Percentiles rank a stretch among this genome's conserved stretches.
These are phyloP conservation scores for Scaptomyza graminum DNA, from an alignment of 1,140 invertebrate species.

Conservation along the genomic window DNA sequence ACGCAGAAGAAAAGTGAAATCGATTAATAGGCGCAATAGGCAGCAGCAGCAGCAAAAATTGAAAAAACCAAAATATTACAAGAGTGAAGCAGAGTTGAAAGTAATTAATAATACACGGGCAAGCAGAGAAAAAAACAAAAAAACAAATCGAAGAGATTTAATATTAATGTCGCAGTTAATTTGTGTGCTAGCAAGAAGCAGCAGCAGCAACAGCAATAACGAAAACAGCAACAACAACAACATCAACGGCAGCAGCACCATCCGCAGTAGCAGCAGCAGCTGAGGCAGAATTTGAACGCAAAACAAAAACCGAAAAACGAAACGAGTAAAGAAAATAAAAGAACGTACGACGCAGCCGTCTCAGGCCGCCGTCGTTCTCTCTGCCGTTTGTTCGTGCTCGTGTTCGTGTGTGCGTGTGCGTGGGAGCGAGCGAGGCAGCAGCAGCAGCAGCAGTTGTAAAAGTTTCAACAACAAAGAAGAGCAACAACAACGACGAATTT, in stretches of 20 bases:
- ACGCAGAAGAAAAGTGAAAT: slow-evolving; percentile 53
- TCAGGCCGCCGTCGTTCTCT: slow-evolving; percentile 32
- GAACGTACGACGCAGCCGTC: slow-evolving; percentile 69
- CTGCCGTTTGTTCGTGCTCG: slow-evolving; percentile 27
- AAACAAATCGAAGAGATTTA: slow-evolving; percentile 52
- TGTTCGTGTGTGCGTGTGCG: slow-evolving; percentile 48
- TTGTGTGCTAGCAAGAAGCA: slow-evolving; percentile 65
- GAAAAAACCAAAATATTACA: slow-evolving; percentile 22
- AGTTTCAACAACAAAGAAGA: slow-evolving; percentile 44
- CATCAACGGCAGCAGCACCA: slow-evolving; percentile 10
- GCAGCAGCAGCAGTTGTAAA: slow-evolving; percentile 24
- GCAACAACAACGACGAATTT: slow-evolving; percentile 35
- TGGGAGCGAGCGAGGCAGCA: slow-evolving; percentile 64
- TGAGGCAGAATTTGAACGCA: slow-evolving; percentile 53
- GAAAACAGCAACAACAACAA: slow-evolving; percentile 24
- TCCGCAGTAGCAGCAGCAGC: slow-evolving; percentile 41
- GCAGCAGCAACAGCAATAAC: slow-evolving; percentile 45
- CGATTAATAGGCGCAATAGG: slow-evolving; percentile 51
- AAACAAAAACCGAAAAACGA: slow-evolving; percentile 60
- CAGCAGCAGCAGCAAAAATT: slow-evolving; percentile 38
- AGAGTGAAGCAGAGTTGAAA: slow-evolving; percentile 23
- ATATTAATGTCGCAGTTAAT: slow-evolving; percentile 78
- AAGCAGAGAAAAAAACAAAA: slow-evolving; percentile 38
- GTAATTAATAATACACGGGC: slow-evolving; percentile 21
- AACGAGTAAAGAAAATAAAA: slow-evolving; percentile 51